Conservation (phyloP, 2,888 invertebrate species). For the Kryphioiulus occultus region DNA sequence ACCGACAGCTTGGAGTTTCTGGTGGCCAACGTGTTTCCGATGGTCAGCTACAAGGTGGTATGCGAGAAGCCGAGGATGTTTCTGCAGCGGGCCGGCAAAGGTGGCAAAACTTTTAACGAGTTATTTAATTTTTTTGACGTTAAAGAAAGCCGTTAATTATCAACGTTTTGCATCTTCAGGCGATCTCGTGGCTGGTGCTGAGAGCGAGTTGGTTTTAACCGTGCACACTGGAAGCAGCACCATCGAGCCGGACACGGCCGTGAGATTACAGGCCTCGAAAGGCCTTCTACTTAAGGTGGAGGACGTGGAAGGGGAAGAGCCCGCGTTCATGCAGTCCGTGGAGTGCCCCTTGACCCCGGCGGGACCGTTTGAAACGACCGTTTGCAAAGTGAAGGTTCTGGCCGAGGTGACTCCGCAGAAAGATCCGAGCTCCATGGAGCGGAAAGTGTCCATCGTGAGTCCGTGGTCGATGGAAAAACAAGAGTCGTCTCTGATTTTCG, state of each 20-base stretch:
- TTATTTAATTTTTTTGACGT: background rate
- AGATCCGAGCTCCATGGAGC: conserved; percentile 74
- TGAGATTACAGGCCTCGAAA: conserved; percentile 73
- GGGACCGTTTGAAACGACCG: conserved; percentile 72
- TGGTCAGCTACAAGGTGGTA: conserved; percentile 60
- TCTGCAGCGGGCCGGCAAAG: conserved; percentile 64
- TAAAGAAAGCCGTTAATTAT: background rate
- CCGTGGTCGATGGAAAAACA: conserved; percentile 78
- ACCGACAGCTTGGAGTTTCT: conserved; percentile 50
- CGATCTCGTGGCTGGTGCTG: conserved; percentile 81
- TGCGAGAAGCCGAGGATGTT: conserved; percentile 71
- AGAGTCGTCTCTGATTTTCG: conserved; percentile 79
- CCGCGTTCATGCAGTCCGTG: conserved; percentile 65
- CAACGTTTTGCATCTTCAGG: conserved; percentile 60
- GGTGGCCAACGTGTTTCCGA: conserved; percentile 35
- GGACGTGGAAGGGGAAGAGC: conserved; percentile 49
- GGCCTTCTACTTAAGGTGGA: conserved; percentile 69
- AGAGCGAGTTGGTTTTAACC: conserved; percentile 77
- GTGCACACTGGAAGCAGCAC: conserved; percentile 80
- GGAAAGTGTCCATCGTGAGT: conserved; percentile 79
- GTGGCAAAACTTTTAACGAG: conserved; percentile 58
- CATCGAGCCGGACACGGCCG: conserved; percentile 71
- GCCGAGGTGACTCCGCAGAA: conserved; percentile 78
- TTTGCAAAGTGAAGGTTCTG: conserved; percentile 72
- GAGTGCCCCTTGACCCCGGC: conserved; percentile 69